Conservation (phyloP, 2,888 invertebrate species). For the Phortica magna region DNA sequence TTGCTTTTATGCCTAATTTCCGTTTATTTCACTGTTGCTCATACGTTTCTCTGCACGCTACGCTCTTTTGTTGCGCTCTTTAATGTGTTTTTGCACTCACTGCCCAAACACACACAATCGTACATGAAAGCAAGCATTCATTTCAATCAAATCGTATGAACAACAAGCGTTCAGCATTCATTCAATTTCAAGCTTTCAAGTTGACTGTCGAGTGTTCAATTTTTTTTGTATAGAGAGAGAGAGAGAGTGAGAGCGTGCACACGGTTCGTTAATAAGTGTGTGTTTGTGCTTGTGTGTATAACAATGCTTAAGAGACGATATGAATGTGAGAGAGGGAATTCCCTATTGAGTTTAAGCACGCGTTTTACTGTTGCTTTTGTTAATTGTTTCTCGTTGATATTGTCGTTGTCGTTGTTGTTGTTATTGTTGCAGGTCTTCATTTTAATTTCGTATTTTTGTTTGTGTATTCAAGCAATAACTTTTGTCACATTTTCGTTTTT, state of each 20-base stretch:
- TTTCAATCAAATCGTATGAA: background rate
- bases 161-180: constrained; percentile 31
- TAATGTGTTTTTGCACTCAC: constrained; percentile 3
- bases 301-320: background rate
- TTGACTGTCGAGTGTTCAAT: constrained; percentile 53
- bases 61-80: constrained; percentile 20
- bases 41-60: constrained; percentile 15
- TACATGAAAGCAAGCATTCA: background rate
- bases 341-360: constrained; percentile 53
- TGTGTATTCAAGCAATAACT: constrained; percentile 35
- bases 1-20: constrained; percentile 67
- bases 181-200: constrained; percentile 31
- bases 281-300: constrained; percentile 13
- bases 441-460: background rate
- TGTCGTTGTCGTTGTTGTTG: constrained; percentile 49
- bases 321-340: constrained; percentile 65
- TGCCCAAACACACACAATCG: background rate
- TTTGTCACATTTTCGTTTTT: constrained; percentile 43
- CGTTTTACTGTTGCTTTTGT: constrained; percentile 26
- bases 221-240: constrained; percentile 34
- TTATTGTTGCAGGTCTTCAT: constrained; percentile 35
- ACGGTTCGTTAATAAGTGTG: constrained; percentile 9
- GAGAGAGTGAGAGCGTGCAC: background rate
- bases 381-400: constrained; percentile 28
- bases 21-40: constrained; percentile 55